Base-by-base conservation (phyloP, 2,797 vertebrate species). In the Eurystomus glaucurus region DNA sequence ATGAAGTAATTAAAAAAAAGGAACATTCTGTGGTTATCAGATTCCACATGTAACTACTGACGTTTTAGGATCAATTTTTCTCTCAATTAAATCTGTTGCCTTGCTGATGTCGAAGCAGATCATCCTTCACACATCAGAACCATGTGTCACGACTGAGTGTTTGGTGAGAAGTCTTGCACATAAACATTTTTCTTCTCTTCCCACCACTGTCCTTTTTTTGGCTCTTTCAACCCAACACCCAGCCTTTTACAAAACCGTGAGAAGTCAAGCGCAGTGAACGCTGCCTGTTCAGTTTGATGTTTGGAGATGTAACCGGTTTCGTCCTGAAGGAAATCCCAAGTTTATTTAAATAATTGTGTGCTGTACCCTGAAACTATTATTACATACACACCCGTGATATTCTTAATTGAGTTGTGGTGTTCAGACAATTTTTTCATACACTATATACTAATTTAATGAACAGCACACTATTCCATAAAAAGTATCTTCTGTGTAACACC, bases 401-500 rank as follows among this genome's bases (percentile, higher is more conserved):
- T 65, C 90, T 96, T 95, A 85, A 87, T 54, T 91, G 71, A 94
- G 92, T 92, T 97, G 74, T 89, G 85, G 62, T 60, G 58, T 66
- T 85, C 70, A 93, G 61, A 91, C 13, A 57, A 70, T 92, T 96
- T 77, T 95, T 90, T 95, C 78, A 79, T 55, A 50, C 52, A 75
- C 45, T 55, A 87, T 54, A 62, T 58, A 82, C 57, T 91, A 94
- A 93, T 25, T 95, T 91, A 94, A 97, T 85, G 84, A 97, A 95
- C 70, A 93, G 79, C 77, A 85, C 7, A 93, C 89, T 86, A 57
- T 83, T 71, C 64, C 85, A 64, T 72, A 95, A 95, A 89, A 95
- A 93, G 52, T 72, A 78, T 89, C 84, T 96, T 98, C 93, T 89
- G 29, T 90, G 80, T 88, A 87, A 93, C 93, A 90, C 91, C 85